phyloP scores from a whole-genome alignment of 2,113 vertebrate species.

The Salvelinus fontinalis region DNA sequence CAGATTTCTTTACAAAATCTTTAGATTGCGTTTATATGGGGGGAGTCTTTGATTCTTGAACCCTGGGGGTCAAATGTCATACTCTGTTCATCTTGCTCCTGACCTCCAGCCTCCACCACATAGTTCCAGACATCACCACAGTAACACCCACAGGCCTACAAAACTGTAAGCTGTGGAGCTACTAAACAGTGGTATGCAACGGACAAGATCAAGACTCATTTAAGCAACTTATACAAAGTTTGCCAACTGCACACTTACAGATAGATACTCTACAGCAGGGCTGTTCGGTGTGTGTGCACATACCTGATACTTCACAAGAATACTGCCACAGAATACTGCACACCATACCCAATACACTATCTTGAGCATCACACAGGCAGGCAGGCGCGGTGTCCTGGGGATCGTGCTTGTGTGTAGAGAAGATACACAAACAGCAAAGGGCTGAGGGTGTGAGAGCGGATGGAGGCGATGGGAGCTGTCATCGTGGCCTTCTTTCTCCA shows the following conservation, averaged over 20 bases:
- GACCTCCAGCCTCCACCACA: constrained; percentile 10
- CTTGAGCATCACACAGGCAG: background rate
- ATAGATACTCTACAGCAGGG: background rate
- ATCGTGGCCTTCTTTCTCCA: constrained; percentile 6
- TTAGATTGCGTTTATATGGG: constrained; percentile 17
- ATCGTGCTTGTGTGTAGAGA: background rate
- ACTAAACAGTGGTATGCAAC: background rate
- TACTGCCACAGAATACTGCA: constrained; percentile 20
- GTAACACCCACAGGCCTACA: background rate
- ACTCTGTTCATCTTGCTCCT: background rate
- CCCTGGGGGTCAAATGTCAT: constrained; percentile 24
- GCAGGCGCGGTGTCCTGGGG: background rate
- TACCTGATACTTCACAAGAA: background rate
- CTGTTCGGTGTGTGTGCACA: too few species aligned
- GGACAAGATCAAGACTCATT: background rate
- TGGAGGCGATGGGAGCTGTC: constrained; percentile 25
- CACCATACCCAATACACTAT: constrained; percentile 12
- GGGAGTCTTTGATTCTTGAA: constrained; percentile 19
- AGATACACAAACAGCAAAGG: background rate
- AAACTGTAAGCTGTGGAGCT: background rate
- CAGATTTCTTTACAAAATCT: background rate
- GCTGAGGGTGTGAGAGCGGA: background rate
- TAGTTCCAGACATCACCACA: background rate
- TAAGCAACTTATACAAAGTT: background rate
- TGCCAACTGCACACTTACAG: too few species aligned